Conservation (phyloP, 2,113 vertebrate species). For the human region DNA sequence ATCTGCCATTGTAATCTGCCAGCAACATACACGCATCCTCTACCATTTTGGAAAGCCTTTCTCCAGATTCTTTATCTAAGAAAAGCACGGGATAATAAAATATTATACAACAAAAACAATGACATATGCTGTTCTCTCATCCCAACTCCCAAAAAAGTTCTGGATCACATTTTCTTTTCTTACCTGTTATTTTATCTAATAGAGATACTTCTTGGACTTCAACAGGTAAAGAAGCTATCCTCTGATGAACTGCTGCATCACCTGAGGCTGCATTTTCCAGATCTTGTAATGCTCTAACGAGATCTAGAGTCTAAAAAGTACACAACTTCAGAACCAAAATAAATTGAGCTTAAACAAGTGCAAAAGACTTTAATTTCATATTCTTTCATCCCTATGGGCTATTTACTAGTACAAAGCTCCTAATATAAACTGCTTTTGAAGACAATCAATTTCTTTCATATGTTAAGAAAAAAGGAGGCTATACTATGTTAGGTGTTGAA, state of each 20-base stretch:
- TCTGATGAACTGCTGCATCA: constrained; percentile 95
- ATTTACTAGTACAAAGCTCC: background rate
- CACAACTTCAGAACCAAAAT: constrained; percentile 72
- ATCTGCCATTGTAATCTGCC: constrained; percentile 98
- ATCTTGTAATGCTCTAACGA: constrained; percentile 97
- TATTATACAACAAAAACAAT: constrained; percentile 46
- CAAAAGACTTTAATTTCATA: constrained; percentile 20
- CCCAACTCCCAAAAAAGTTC: background rate
- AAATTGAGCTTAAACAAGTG: constrained; percentile 40
- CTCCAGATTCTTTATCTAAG: constrained; percentile 89
- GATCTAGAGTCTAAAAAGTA: constrained; percentile 92
- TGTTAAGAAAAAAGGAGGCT: constrained; percentile 27
- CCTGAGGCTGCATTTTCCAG: constrained; percentile 97
- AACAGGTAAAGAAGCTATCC: constrained; percentile 95
- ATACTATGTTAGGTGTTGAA: background rate
- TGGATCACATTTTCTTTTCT: constrained; percentile 54
- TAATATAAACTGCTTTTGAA: background rate
- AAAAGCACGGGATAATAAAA: constrained; percentile 65
- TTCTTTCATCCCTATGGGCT: background rate
- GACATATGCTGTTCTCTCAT: background rate
- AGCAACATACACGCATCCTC: constrained; percentile 99
- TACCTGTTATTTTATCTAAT: constrained; percentile 97
- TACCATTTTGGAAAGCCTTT: constrained; percentile 87
- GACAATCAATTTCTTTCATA: background rate
- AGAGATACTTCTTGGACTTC: constrained; percentile 97